phyloP scores from a whole-genome alignment of 2,888 invertebrate genomes.

The Drosophila infuscata region DNA sequence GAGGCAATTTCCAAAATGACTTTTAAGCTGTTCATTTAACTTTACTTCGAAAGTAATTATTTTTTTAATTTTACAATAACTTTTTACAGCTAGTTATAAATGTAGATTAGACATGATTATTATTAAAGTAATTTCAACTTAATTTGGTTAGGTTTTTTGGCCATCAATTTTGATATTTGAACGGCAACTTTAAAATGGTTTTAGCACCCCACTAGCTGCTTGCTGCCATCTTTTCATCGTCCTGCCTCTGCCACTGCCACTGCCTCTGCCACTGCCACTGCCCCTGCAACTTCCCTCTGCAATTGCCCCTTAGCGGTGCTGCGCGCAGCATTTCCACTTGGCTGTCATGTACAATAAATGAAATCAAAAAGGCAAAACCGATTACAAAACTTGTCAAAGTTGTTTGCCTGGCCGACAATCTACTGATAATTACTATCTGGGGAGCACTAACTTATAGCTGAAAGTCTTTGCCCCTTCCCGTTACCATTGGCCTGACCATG shows the following conservation, averaged over 20 bases:
- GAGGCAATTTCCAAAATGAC: neutral
- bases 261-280: neutral
- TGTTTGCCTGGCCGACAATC: conserved; percentile 70
- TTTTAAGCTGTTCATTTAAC: neutral
- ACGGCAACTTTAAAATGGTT: conserved; percentile 40
- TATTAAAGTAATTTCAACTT: conserved; percentile 4
- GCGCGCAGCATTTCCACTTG: conserved; percentile 18
- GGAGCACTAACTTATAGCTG: conserved; percentile 75
- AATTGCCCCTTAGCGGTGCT: neutral
- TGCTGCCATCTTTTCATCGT: neutral
- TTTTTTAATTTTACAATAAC: neutral
- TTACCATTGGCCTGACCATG: neutral
- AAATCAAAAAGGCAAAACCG: conserved; percentile 75
- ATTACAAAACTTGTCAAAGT: conserved; percentile 78
- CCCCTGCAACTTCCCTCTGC: neutral
- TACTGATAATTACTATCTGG: conserved; percentile 80
- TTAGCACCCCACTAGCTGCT: conserved; percentile 1
- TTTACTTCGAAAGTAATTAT: neutral
- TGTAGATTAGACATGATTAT: conserved; percentile 7
- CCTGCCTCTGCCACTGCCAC: neutral
- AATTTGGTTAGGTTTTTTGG: conserved; percentile 9
- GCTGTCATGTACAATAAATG: conserved; percentile 76
- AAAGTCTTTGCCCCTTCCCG: conserved; percentile 20
- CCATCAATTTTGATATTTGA: conserved; percentile 29
- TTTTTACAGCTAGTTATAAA: neutral